Base-by-base conservation (phyloP, 2,888 invertebrate species). In the Lithophane socia region DNA sequence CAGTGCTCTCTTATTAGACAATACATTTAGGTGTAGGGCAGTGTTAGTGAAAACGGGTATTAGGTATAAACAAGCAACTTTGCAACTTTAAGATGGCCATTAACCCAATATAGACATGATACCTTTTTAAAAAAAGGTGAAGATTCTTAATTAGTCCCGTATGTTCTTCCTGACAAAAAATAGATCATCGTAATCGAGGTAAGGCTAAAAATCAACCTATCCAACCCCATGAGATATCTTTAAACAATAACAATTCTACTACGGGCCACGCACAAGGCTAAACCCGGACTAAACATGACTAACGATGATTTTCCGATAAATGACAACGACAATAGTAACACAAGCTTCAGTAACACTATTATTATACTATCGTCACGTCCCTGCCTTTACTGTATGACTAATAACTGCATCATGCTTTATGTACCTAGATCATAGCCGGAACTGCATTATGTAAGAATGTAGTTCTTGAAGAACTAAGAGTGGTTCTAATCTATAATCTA, bases 341-440 rank as follows among this genome's bases (percentile, higher is more conserved):
- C 64, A 72, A 60, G n/a, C 74, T 66, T 70, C 67, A 12, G 84
- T 84, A 64, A 69, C 44, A 68, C 18, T 72, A 73, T 37, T 37
- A 63, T 63, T 63, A 18, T 18, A 60, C 18, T 75, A 85, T 85
- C 64, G 66, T 73, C 83, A 84, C 83, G 82, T 84, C 60, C 56
- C 29, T 56, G 29, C 56, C 9, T 61, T n/a, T 42, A 21, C 37
- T n/a, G 18, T 37, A 5, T 85, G 82, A 84, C 37, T 82, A 81
- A 83, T 73, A 29, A 52, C 52, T 73, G 66, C 77, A 73, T 77
- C 70, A 79, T 71, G 52, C 29, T 52, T 1, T 58, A 13, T 61
- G 42, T 29, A 60, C 7, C 52, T 44, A 70, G 69, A 52, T 78
- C 63, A 75, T 70, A 21, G 29, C 66, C 60, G 82, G 85, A 85